Evolutionary conservation across 2,113 vertebrate genomes (phyloP).

Genomic region (Nothoprocta perdicaria): DNA sequence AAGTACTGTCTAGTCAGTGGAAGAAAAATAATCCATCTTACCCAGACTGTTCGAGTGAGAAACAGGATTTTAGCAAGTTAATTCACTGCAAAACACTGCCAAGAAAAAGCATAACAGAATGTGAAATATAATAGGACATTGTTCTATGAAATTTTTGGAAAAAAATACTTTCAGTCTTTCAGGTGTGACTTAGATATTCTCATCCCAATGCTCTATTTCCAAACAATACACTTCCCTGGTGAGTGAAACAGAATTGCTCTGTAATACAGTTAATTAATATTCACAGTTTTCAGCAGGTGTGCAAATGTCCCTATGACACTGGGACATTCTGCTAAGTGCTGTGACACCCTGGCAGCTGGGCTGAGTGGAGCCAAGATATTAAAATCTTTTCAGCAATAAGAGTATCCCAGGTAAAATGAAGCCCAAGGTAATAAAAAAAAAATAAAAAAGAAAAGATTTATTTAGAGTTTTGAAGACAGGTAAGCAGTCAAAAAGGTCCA

Average conservation of each 20-base stretch:
- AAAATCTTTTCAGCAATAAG: conserved; percentile 24
- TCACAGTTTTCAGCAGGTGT: conserved; percentile 50
- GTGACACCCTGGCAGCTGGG: conserved; percentile 21
- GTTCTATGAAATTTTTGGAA: neutral
- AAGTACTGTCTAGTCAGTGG: neutral
- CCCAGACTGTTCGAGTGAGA: neutral
- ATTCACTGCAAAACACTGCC: neutral
- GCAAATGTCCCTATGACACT: conserved; percentile 7
- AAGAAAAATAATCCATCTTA: neutral
- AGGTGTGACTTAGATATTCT: neutral
- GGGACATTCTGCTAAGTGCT: neutral
- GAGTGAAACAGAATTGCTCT: neutral
- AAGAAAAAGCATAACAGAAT: neutral
- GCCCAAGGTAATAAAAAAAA: neutral
- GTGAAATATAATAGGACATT: neutral
- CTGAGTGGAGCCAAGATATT: conserved; percentile 19
- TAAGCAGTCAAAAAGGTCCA: conserved; percentile 41
- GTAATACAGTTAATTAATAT: conserved; percentile 44
- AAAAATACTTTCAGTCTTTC: neutral
- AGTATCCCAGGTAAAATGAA: conserved; percentile 12
- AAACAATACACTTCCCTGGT: neutral
- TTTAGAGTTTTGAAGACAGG: conserved; percentile 3
- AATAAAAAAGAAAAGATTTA: neutral
- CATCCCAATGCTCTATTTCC: neutral
- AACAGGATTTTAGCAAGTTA: neutral